These are phyloP conservation scores for Hyles lineata DNA, from an alignment of 2,888 invertebrate species.

Conservation along the genomic window DNA sequence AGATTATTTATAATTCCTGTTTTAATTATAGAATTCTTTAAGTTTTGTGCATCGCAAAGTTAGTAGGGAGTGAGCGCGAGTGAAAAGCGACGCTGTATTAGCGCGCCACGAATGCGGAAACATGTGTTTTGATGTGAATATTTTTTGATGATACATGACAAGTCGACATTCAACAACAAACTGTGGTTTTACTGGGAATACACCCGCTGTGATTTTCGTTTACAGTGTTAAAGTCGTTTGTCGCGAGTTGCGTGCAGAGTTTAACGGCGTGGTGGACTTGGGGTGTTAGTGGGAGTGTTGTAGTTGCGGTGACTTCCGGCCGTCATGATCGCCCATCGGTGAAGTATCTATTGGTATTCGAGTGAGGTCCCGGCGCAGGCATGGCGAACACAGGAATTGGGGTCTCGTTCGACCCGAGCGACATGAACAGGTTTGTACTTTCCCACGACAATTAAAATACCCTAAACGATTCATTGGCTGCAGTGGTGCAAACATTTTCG, in stretches of 20 bases:
- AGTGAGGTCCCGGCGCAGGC: slow-evolving; percentile 55
- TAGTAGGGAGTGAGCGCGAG: slow-evolving; percentile 63
- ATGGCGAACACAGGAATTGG: slow-evolving; percentile 85
- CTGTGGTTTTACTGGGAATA: slow-evolving; percentile 61
- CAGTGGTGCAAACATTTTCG: neutral
- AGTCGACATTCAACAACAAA: slow-evolving; percentile 60
- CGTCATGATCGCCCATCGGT: slow-evolving; percentile 65
- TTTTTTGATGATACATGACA: slow-evolving; percentile 70
- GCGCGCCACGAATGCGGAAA: slow-evolving; percentile 68
- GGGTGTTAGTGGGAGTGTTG: slow-evolving; percentile 59
- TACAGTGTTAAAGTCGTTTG: slow-evolving; percentile 29
- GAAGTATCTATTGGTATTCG: slow-evolving; percentile 50
- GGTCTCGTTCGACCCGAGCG: slow-evolving; percentile 88
- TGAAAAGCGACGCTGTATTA: slow-evolving; percentile 58
- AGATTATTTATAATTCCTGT: slow-evolving; percentile 74
- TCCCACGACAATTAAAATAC: slow-evolving; percentile 11
- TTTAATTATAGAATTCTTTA: slow-evolving; percentile 76
- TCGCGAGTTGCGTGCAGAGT: slow-evolving; percentile 35
- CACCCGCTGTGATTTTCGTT: slow-evolving; percentile 25
- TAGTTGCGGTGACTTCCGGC: slow-evolving; percentile 65
- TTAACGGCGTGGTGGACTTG: slow-evolving; percentile 40
- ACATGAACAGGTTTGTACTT: slow-evolving; percentile 84
- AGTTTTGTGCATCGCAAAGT: slow-evolving; percentile 64
- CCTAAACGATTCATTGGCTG: neutral
- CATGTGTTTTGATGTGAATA: slow-evolving; percentile 83